Percentiles rank a stretch among this genome's conserved stretches.
These are phyloP conservation scores for Talpa occidentalis DNA, from an alignment of 2,113 vertebrate species.

Conservation along the genomic window DNA sequence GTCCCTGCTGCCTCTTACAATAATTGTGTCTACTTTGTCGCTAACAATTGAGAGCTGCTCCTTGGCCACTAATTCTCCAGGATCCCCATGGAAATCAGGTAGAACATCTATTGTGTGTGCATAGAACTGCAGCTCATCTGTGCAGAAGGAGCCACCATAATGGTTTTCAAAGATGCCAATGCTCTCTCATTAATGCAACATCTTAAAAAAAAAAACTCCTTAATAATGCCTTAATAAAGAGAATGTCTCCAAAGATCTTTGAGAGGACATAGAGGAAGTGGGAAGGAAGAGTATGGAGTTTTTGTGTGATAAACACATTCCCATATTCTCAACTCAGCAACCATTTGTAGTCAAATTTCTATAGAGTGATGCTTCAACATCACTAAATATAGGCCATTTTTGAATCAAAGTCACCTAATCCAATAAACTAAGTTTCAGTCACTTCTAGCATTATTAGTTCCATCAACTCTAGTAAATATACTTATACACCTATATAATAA, in stretches of 20 bases:
- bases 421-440: neutral
- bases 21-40: neutral
- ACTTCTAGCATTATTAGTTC: neutral
- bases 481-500: neutral
- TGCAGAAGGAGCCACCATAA: neutral
- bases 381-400: neutral
- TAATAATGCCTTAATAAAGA: neutral
- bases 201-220: neutral
- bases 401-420: neutral
- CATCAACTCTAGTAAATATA: neutral
- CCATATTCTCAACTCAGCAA: neutral
- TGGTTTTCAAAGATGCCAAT: neutral
- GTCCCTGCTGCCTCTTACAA: neutral
- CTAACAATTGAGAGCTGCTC: neutral
- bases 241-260: neutral
- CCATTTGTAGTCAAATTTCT: neutral
- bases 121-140: neutral
- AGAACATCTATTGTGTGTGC: neutral
- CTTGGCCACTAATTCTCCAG: neutral
- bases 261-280: neutral
- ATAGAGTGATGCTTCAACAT: neutral
- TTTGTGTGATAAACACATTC: neutral
- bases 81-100: neutral
- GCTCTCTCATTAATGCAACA: neutral
- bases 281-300: neutral